Evolutionary conservation across 2,888 invertebrate species (phyloP).

Genomic region (Lasius platythorax): DNA sequence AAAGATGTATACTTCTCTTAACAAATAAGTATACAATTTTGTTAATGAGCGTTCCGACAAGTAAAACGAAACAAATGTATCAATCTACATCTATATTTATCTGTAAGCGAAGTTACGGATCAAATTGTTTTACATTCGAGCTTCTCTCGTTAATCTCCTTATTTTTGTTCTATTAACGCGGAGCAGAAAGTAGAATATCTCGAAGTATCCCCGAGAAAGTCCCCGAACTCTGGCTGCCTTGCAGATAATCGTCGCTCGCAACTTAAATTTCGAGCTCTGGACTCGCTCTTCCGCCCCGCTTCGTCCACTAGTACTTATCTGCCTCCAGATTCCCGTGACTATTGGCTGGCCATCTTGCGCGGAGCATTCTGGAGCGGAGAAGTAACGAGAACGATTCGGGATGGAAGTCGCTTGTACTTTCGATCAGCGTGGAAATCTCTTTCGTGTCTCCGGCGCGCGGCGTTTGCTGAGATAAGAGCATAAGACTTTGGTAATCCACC

Average conservation of each 20-base stretch:
- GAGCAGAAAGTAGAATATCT: slow-evolving; percentile 46
- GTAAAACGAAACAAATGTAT: neutral
- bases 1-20: neutral
- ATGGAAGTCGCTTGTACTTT: slow-evolving; percentile 52
- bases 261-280: slow-evolving; percentile 38
- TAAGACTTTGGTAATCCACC: slow-evolving; percentile 60
- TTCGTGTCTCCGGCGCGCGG: slow-evolving; percentile 28
- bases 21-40: neutral
- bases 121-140: neutral
- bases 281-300: slow-evolving; percentile 2
- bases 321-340: slow-evolving; percentile 29
- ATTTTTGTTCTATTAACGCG: slow-evolving; percentile 28
- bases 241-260: slow-evolving; percentile 41
- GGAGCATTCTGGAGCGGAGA: slow-evolving; percentile 7
- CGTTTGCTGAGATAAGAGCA: slow-evolving; percentile 57
- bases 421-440: slow-evolving; percentile 60
- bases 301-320: slow-evolving; percentile 39
- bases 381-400: slow-evolving; percentile 44
- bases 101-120: neutral
- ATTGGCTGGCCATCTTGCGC: slow-evolving; percentile 41
- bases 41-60: neutral
- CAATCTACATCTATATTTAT: neutral
- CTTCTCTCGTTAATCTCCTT: slow-evolving; percentile 45
- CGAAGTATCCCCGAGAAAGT: slow-evolving; percentile 33
- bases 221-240: slow-evolving; percentile 5